Conservation (phyloP, 2,888 invertebrate genomes). For the Agrilus mali region DNA sequence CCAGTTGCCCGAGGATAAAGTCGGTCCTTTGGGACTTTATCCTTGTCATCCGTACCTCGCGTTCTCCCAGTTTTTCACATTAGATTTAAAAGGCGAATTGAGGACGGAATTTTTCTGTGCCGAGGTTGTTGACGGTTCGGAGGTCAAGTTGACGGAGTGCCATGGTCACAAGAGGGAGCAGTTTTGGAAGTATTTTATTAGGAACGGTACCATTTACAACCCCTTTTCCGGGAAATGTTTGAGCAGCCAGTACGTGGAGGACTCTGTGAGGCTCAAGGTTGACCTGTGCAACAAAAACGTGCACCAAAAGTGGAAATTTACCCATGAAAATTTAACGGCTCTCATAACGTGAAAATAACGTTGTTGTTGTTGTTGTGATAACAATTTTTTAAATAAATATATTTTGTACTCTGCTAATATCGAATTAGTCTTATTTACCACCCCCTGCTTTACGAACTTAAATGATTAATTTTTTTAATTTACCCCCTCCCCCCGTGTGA, state of each 20-base stretch:
- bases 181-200: conserved; percentile 27
- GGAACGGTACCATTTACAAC: conserved; percentile 28
- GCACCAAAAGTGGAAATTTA: conserved; percentile 30
- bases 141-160: conserved; percentile 37
- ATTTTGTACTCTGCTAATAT: neutral
- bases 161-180: conserved; percentile 33
- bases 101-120: conserved; percentile 71
- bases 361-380: too few species aligned
- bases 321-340: conserved; percentile 24
- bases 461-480: too few species aligned
- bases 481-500: too few species aligned
- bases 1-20: conserved; percentile 50
- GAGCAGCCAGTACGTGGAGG: conserved; percentile 28
- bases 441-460: too few species aligned
- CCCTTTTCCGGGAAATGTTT: conserved; percentile 28
- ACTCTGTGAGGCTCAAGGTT: conserved; percentile 26
- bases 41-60: conserved; percentile 54
- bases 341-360: neutral
- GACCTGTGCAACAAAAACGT: conserved; percentile 23
- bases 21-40: conserved; percentile 60
- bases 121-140: conserved; percentile 39
- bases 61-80: conserved; percentile 62
- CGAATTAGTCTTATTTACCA: neutral
- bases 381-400: neutral
- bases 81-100: conserved; percentile 57